Conservation (phyloP, 1,140 invertebrate genomes). For the Neodiprion fabricii region DNA sequence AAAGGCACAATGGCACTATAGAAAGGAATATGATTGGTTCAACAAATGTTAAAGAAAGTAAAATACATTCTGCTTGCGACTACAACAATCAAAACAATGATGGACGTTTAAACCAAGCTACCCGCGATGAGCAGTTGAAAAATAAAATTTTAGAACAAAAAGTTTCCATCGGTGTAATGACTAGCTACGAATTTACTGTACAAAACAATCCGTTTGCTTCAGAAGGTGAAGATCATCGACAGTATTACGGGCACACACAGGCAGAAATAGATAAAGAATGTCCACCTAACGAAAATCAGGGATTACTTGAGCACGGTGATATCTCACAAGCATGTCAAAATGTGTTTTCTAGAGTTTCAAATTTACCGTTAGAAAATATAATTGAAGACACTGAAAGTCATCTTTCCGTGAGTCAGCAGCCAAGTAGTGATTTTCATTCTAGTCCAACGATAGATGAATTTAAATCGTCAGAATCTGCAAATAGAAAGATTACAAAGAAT, state of each 20-base stretch:
- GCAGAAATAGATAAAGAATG: conserved; percentile 51
- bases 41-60: neutral
- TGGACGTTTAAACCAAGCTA: neutral
- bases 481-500: neutral
- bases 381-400: conserved; percentile 56
- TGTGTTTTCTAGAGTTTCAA: conserved; percentile 32
- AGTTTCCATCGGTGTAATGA: conserved; percentile 74
- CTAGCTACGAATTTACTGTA: conserved; percentile 73
- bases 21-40: conserved; percentile 4
- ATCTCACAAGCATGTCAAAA: conserved; percentile 42
- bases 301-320: conserved; percentile 48
- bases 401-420: conserved; percentile 49
- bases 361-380: conserved; percentile 51
- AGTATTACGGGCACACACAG: conserved; percentile 55
- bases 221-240: conserved; percentile 52
- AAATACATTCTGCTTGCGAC: neutral
- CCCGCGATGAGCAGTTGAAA: conserved; percentile 26
- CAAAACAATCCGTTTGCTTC: conserved; percentile 50
- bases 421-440: conserved; percentile 39
- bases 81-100: neutral
- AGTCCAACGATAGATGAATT: conserved; percentile 27
- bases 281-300: conserved; percentile 51
- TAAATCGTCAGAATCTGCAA: conserved; percentile 19
- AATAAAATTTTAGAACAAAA: conserved; percentile 60
- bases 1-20: neutral